A percentile compares a stretch with the other conserved stretches of the same genome.
Conservation (phyloP, 92 coral and sea anemone genomes). For the Epizoanthus stellaris region DNA sequence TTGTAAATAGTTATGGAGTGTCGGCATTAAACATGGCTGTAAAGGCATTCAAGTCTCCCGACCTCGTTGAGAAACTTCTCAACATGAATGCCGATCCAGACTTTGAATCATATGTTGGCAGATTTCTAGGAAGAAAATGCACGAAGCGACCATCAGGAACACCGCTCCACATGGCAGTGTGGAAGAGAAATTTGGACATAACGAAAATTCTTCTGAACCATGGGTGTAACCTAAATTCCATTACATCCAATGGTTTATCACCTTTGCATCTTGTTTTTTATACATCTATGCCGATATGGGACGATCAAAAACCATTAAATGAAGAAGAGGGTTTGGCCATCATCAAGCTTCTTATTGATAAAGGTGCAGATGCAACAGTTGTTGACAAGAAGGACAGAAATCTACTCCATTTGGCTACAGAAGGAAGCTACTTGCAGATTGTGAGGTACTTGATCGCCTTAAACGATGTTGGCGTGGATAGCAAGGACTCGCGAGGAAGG, state of each 20-base stretch:
- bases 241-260: neutral
- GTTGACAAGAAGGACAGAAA: constrained; percentile 32
- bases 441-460: constrained; percentile 15
- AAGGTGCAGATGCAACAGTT: constrained; percentile 40
- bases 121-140: constrained; percentile 4
- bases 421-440: constrained; percentile 21
- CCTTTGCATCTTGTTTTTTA: constrained; percentile 28
- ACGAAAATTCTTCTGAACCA: neutral
- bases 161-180: neutral
- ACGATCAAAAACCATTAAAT: constrained; percentile 7
- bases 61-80: constrained; percentile 20
- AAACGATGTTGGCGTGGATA: constrained; percentile 28
- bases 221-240: neutral
- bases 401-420: constrained; percentile 30
- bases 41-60: neutral
- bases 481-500: constrained; percentile 38
- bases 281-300: neutral
- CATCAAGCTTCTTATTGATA: constrained; percentile 45
- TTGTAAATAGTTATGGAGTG: neutral
- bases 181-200: neutral
- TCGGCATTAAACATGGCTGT: neutral
- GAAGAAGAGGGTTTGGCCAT: constrained; percentile 33
- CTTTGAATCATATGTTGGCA: constrained; percentile 33
- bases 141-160: neutral
- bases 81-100: constrained; percentile 33